Conservation (phyloP, 2,888 invertebrate genomes). For the Parasteatoda lunata region DNA sequence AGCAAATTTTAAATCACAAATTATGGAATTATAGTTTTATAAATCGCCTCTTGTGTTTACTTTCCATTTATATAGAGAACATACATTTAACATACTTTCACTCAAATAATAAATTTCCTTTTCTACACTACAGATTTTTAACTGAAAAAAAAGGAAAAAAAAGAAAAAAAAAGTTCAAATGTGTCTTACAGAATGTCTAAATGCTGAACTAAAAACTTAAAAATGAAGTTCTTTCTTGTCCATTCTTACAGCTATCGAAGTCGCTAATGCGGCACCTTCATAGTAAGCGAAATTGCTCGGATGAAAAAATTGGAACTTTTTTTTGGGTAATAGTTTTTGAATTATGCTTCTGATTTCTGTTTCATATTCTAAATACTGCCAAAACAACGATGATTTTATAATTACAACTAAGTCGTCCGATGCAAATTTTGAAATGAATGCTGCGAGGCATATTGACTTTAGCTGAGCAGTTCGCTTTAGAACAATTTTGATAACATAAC, state of each 20-base stretch:
- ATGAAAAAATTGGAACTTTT: conserved; percentile 48
- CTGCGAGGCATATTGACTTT: conserved; percentile 12
- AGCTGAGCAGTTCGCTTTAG: conserved; percentile 24
- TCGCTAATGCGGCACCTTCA: conserved; percentile 41
- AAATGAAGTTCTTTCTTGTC: conserved; percentile 9
- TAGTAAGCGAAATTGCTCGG: background rate
- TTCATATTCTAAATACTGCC: conserved; percentile 29
- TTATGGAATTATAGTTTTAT: no score
- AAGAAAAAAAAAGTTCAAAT: no score
- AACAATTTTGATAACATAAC: conserved; percentile 28
- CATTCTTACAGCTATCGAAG: conserved; percentile 25
- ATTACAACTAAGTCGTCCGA: conserved; percentile 39
- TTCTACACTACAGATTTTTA: no score
- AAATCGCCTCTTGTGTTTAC: no score
- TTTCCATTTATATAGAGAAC: no score
- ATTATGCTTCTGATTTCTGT: conserved; percentile 35
- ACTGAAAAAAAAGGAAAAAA: no score
- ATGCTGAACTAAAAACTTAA: background rate
- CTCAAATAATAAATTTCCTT: no score
- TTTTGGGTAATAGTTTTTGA: conserved; percentile 22
- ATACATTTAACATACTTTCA: no score
- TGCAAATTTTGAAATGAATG: conserved; percentile 10
- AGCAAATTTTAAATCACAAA: no score
- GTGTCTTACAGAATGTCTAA: no score
- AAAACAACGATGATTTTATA: conserved; percentile 21